A percentile compares a stretch with the other conserved stretches of the same genome.
Conservation (phyloP, 2,113 vertebrate species). For the Xenopus borealis region DNA sequence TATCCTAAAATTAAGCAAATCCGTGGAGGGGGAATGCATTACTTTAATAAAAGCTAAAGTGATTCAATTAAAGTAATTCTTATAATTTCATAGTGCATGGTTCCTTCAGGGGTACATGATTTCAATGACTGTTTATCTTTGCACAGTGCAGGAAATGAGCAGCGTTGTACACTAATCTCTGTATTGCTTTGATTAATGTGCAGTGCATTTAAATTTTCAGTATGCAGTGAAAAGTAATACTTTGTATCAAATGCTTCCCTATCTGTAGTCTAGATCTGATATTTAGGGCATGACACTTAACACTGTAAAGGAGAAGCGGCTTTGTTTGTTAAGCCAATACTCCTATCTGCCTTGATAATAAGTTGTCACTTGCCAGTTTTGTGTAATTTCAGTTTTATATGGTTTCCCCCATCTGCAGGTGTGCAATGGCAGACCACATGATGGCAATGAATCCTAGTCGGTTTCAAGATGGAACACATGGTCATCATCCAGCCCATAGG, state of each 20-base stretch:
- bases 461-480: slow-evolving; percentile 76
- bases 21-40: too few relatives aligned
- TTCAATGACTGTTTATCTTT: background rate
- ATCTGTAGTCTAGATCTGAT: too few relatives aligned
- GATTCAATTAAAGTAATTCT: background rate
- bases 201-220: background rate
- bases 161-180: slow-evolving; percentile 1
- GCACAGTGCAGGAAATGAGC: slow-evolving; percentile 8
- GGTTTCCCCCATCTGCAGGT: slow-evolving; percentile 58
- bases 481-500: slow-evolving; percentile 79
- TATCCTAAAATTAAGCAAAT: too few relatives aligned
- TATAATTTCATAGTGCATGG: background rate
- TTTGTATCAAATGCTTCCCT: too few relatives aligned
- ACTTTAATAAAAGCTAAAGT: background rate
- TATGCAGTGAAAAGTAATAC: background rate
- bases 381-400: background rate
- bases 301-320: too few relatives aligned
- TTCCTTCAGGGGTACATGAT: background rate
- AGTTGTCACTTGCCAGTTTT: background rate
- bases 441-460: slow-evolving; percentile 88
- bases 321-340: too few relatives aligned
- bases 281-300: too few relatives aligned
- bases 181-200: background rate
- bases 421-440: slow-evolving; percentile 83
- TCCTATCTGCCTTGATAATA: too few relatives aligned